phyloP scores from a whole-genome alignment of 2,888 invertebrate species.

The Ditylenchus weischeri region DNA sequence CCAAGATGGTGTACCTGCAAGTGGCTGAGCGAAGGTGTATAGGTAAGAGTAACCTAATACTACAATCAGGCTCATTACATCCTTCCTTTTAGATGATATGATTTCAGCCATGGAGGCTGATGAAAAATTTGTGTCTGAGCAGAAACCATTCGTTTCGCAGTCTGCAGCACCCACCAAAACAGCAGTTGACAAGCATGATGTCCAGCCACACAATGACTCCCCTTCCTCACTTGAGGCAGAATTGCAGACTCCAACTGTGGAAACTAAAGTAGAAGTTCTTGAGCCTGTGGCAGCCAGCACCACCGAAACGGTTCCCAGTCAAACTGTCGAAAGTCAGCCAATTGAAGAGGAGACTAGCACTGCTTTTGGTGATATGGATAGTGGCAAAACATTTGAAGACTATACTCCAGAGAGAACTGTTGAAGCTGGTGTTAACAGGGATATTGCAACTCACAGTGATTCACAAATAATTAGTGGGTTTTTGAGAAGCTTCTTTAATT shows the following conservation, averaged over 20 bases:
- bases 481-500: no score
- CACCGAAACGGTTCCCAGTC: neutral
- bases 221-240: neutral
- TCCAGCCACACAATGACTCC: neutral
- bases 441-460: no score
- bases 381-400: no score
- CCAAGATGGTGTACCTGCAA: conserved; percentile 50
- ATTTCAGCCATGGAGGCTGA: conserved; percentile 2
- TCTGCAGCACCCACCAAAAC: neutral
- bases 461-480: no score
- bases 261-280: neutral
- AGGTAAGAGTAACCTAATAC: conserved; percentile 31
- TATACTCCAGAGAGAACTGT: no score
- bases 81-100: conserved; percentile 7
- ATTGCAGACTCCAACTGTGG: neutral
- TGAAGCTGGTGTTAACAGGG: no score
- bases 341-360: no score
- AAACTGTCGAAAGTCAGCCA: no score
- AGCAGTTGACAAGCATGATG: neutral
- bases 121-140: neutral
- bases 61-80: neutral
- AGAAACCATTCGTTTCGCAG: neutral
- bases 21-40: conserved; percentile 48
- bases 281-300: neutral
- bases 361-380: no score